Conservation (phyloP, 1,140 invertebrate species). For the Conopomorpha cramerella region DNA sequence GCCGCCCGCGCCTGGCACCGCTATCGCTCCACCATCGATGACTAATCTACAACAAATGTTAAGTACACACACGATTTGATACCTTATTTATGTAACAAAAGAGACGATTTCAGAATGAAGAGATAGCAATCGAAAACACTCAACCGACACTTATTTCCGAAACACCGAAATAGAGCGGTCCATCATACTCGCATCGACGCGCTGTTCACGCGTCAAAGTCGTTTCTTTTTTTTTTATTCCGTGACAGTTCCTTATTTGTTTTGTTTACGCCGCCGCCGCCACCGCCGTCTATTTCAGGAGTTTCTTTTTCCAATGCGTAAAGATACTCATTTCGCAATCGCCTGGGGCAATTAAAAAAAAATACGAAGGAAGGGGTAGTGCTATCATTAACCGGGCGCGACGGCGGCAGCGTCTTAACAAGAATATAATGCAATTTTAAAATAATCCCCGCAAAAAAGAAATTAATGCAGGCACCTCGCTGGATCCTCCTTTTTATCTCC, state of each 20-base stretch:
- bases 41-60: constrained; percentile 49
- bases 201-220: constrained; percentile 33
- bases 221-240: constrained; percentile 41
- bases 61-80: constrained; percentile 13
- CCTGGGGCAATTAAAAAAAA: constrained; percentile 56
- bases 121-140: constrained; percentile 47
- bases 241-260: constrained; percentile 4
- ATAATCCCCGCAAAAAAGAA: constrained; percentile 60
- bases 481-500: constrained; percentile 59
- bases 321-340: constrained; percentile 57
- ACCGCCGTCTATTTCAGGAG: too few species aligned
- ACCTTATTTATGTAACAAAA: constrained; percentile 22
- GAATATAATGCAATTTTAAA: constrained; percentile 62
- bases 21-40: constrained; percentile 56
- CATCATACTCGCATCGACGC: constrained; percentile 33
- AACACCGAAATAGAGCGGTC: constrained; percentile 50
- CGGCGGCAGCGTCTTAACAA: constrained; percentile 49
- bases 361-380: constrained; percentile 57
- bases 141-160: constrained; percentile 46
- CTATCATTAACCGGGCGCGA: constrained; percentile 50
- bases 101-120: constrained; percentile 17
- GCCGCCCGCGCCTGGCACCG: constrained; percentile 49
- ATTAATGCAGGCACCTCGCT: constrained; percentile 57
- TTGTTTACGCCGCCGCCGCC: not conserved
- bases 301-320: too few species aligned